Conservation (phyloP, 2,888 invertebrate genomes). For the Corythucha ciliata region DNA sequence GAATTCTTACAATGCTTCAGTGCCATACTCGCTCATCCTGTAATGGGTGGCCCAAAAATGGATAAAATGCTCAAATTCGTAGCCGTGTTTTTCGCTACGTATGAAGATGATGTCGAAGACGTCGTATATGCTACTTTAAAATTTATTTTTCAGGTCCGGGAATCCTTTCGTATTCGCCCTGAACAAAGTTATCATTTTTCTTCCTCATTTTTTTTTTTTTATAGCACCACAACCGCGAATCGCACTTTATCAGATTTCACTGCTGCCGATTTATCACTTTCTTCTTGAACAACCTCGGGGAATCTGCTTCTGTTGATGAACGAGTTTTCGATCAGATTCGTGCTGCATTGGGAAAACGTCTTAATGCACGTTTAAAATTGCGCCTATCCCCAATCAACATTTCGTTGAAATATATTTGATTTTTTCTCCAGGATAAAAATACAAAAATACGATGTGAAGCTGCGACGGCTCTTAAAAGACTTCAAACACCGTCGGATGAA, state of each 20-base stretch:
- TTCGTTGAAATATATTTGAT: background rate
- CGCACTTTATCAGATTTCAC: conserved; percentile 55
- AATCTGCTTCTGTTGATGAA: conserved; percentile 67
- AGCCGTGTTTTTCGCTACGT: too few species aligned
- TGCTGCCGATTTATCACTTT: conserved; percentile 69
- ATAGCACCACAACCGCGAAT: conserved; percentile 45
- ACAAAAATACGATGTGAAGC: conserved; percentile 71
- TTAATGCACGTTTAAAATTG: conserved; percentile 43
- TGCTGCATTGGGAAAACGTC: conserved; percentile 55
- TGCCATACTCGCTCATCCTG: too few species aligned
- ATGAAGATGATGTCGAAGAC: too few species aligned
- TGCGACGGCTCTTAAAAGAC: conserved; percentile 62
- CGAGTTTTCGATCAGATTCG: conserved; percentile 62
- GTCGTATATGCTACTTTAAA: too few species aligned
- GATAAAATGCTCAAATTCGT: too few species aligned
- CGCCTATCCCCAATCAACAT: background rate
- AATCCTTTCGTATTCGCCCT: too few species aligned
- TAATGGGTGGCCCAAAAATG: too few species aligned
- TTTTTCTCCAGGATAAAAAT: conserved; percentile 54
- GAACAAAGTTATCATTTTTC: too few species aligned
- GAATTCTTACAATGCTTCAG: too few species aligned
- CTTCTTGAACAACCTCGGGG: conserved; percentile 62
- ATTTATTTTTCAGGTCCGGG: too few species aligned
- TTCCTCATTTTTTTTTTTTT: conserved; percentile 22
- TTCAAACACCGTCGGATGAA: conserved; percentile 68